Evolutionary conservation across 2,888 invertebrate species (phyloP).

Genomic region (Nesidiocoris tenuis): DNA sequence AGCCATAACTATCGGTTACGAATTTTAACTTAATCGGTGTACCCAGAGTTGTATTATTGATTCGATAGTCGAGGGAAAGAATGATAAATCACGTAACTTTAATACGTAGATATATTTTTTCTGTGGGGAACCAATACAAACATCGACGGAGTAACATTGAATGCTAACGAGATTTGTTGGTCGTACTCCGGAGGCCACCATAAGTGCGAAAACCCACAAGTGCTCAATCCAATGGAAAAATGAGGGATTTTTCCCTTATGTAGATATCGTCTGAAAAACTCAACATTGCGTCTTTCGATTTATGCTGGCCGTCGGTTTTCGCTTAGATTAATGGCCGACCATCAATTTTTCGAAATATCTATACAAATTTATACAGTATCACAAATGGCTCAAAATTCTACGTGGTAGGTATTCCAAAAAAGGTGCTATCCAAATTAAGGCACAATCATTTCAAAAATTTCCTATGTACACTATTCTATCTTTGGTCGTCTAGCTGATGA

Average conservation of each 20-base stretch:
- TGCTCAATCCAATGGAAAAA: no score
- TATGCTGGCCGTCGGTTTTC: neutral
- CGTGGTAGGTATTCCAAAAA: conserved; percentile 19
- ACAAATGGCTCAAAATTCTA: conserved; percentile 8
- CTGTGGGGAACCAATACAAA: neutral
- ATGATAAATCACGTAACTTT: no score
- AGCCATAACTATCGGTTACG: no score
- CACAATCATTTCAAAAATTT: conserved; percentile 11
- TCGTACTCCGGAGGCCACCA: no score
- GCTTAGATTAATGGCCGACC: neutral
- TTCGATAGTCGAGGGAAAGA: no score
- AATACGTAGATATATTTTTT: neutral
- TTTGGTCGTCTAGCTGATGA: conserved; percentile 48
- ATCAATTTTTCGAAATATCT: neutral
- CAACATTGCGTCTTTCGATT: neutral
- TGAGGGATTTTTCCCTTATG: no score
- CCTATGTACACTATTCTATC: conserved; percentile 42
- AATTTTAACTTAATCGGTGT: no score
- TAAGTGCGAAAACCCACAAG: no score
- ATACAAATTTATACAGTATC: conserved; percentile 12
- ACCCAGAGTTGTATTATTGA: no score
- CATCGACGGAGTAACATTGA: conserved; percentile 18
- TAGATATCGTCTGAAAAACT: neutral
- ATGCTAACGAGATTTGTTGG: conserved; percentile 5
- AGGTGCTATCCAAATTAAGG: conserved; percentile 4